A percentile compares a stretch with the other conserved stretches of the same genome.
phyloP scores from a whole-genome alignment of 35 echinoderm and acorn worm genomes.

The Strongylocentrotus purpuratus region DNA sequence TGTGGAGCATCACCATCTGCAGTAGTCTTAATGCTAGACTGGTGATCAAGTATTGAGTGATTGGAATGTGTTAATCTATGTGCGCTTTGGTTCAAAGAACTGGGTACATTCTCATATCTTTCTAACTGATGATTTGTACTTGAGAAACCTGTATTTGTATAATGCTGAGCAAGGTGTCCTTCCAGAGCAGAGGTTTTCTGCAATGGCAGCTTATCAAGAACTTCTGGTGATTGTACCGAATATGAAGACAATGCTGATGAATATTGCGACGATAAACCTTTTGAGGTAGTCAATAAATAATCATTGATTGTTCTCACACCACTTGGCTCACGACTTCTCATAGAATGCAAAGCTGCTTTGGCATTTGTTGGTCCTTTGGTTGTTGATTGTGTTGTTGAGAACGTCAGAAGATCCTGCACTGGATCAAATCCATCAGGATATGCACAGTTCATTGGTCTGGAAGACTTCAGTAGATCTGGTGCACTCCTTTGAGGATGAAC shows the following conservation, averaged over 20 bases:
- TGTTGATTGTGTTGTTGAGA: background rate
- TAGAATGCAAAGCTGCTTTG: background rate
- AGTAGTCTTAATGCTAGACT: background rate
- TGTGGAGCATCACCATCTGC: background rate
- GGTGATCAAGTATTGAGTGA: background rate
- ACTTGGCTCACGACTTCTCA: background rate
- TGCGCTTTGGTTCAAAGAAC: background rate
- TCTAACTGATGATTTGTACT: background rate
- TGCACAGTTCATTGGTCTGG: background rate
- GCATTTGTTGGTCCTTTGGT: no score
- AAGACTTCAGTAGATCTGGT: background rate
- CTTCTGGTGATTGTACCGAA: background rate
- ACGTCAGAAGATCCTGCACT: background rate
- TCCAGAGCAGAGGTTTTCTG: background rate
- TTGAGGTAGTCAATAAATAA: background rate
- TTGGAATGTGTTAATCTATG: background rate
- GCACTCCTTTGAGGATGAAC: background rate
- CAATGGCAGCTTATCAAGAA: background rate
- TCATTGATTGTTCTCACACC: background rate
- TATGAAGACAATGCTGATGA: slow-evolving; percentile 9
- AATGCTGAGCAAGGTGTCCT: background rate
- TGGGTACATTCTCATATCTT: background rate
- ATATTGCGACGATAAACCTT: background rate
- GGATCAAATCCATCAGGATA: background rate
- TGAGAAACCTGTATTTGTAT: background rate